A percentile compares a stretch with the other conserved stretches of the same genome.
Conservation (phyloP, 1,140 invertebrate species). For the Melanaphis sacchari region DNA sequence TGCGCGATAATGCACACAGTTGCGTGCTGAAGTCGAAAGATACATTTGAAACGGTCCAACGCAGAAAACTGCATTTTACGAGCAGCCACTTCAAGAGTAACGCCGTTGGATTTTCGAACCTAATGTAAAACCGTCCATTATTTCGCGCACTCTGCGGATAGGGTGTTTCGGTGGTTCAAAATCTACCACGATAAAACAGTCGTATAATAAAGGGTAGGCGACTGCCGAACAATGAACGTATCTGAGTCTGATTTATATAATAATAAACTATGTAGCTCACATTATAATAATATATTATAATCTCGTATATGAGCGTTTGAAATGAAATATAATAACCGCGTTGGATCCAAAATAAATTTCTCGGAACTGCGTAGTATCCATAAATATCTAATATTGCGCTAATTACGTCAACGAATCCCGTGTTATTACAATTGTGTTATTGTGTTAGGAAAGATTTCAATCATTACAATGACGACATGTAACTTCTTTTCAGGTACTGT, state of each 20-base stretch:
- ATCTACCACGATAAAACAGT: not conserved
- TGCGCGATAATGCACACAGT: not conserved
- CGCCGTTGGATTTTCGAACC: not conserved
- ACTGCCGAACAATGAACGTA: not conserved
- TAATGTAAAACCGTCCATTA: not conserved
- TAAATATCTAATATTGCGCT: not conserved
- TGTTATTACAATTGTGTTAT: too few relatives aligned
- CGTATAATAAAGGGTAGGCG: not conserved
- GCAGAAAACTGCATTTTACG: not conserved
- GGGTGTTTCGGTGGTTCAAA: not conserved
- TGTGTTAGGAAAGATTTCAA: not conserved
- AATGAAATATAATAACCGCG: not conserved
- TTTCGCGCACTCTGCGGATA: not conserved
- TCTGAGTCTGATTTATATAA: constrained; percentile 9
- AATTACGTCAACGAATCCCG: not conserved
- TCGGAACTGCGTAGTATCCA: not conserved
- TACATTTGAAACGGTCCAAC: not conserved
- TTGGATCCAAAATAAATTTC: not conserved
- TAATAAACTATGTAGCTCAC: not conserved
- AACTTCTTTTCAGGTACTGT: not conserved
- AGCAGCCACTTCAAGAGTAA: not conserved
- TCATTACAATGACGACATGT: not conserved
- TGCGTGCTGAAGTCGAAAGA: not conserved
- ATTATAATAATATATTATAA: constrained; percentile 10
- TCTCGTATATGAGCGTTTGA: not conserved